These are phyloP conservation scores for Sinocyclocheilus anophthalmus DNA, from an alignment of 2,113 vertebrate species.

Conservation along the genomic window DNA sequence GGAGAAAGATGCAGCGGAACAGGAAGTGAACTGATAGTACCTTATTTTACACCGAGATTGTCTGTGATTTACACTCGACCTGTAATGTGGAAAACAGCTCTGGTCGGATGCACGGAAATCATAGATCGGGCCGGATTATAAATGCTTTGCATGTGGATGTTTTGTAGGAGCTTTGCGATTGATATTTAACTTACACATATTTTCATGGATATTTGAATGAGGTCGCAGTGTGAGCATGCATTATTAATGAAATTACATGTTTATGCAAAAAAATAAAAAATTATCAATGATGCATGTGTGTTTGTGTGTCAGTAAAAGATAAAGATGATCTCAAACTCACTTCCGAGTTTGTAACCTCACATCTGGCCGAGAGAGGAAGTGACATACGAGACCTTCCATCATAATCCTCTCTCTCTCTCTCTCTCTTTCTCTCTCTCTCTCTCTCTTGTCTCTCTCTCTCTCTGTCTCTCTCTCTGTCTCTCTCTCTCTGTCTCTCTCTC, in stretches of 20 bases:
- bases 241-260: not conserved
- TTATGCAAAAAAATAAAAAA: not conserved
- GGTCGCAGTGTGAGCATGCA: not conserved
- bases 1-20: slow-evolving; percentile 26
- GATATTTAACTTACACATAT: not conserved
- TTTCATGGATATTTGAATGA: not conserved
- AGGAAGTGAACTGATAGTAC: slow-evolving; percentile 35
- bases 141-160: not conserved
- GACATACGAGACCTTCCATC: not conserved
- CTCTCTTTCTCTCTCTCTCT: too few species aligned
- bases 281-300: not conserved
- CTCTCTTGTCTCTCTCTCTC: not conserved
- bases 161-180: not conserved
- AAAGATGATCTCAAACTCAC: slow-evolving; percentile 6
- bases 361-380: slow-evolving; percentile 43
- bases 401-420: not conserved
- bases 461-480: not conserved
- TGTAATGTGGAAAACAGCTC: not conserved
- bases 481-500: too few species aligned
- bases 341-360: slow-evolving; percentile 39
- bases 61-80: not conserved
- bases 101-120: not conserved
- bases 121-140: not conserved
- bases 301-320: not conserved
- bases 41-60: not conserved